Evolutionary conservation across 1,140 invertebrate species (phyloP).

Genomic region (Dreissena polymorpha): DNA sequence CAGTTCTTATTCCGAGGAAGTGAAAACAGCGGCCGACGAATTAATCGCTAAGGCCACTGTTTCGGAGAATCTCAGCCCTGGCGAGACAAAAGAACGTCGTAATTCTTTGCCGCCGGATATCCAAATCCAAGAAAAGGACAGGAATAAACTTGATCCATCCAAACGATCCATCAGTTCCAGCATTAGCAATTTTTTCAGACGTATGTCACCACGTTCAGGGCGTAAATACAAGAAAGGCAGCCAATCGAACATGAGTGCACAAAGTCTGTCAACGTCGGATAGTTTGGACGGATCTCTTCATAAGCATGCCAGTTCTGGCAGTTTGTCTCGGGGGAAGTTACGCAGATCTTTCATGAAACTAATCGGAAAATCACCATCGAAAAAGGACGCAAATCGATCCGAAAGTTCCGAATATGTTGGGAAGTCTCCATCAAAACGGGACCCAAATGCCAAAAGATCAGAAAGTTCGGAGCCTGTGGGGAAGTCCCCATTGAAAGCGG

Average conservation of each 20-base stretch:
- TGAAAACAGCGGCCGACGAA: slow-evolving; percentile 41
- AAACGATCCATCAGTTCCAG: slow-evolving; percentile 66
- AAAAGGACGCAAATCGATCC: slow-evolving; percentile 20
- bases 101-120: slow-evolving; percentile 38
- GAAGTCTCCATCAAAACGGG: slow-evolving; percentile 30
- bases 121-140: slow-evolving; percentile 8
- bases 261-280: slow-evolving; percentile 39
- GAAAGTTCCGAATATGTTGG: slow-evolving; percentile 51
- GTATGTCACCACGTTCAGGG: slow-evolving; percentile 63
- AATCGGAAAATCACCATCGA: slow-evolving; percentile 54
- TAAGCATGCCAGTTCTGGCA: slow-evolving; percentile 40
- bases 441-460: slow-evolving; percentile 16
- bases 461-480: slow-evolving; percentile 60
- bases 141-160: slow-evolving; percentile 55
- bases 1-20: slow-evolving; percentile 45
- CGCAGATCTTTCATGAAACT: slow-evolving; percentile 68
- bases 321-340: slow-evolving; percentile 63
- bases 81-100: slow-evolving; percentile 5
- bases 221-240: slow-evolving; percentile 50
- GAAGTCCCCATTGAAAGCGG: slow-evolving; percentile 29
- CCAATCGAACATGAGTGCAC: slow-evolving; percentile 43
- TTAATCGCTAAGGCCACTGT: neutral
- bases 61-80: no score
- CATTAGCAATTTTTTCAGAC: slow-evolving; percentile 69
- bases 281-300: slow-evolving; percentile 36